Evolutionary conservation across 2,888 invertebrate species (phyloP).

Genomic region (Conchocele bisecta): DNA sequence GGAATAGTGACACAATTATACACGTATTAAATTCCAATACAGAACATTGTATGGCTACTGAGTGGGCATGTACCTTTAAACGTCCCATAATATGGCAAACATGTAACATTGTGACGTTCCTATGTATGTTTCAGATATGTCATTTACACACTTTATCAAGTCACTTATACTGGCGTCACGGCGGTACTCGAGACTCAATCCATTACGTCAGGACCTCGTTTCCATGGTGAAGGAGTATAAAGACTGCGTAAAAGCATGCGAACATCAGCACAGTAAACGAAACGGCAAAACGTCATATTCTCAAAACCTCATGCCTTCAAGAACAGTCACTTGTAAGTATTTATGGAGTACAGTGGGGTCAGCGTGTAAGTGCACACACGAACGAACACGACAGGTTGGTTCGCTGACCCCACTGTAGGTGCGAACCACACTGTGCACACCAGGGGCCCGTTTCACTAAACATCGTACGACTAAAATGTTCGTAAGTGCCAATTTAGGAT

Average conservation of each 20-base stretch:
- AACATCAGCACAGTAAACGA: slow-evolving; percentile 75
- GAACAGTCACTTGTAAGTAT: slow-evolving; percentile 13
- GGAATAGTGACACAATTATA: too few species aligned
- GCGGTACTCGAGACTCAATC: slow-evolving; percentile 41
- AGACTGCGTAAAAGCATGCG: slow-evolving; percentile 75
- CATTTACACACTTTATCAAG: slow-evolving; percentile 71
- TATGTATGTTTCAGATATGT: slow-evolving; percentile 71
- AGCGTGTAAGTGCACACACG: neutral
- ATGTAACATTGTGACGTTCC: too few species aligned
- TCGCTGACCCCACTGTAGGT: too few species aligned
- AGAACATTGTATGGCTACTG: too few species aligned
- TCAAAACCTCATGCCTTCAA: neutral
- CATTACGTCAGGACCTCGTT: slow-evolving; percentile 61
- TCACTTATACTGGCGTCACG: slow-evolving; percentile 65
- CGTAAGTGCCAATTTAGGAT: too few species aligned
- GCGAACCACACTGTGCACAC: too few species aligned
- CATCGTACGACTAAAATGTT: too few species aligned
- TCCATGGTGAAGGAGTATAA: slow-evolving; percentile 66
- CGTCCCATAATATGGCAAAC: too few species aligned
- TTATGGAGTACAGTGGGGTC: neutral
- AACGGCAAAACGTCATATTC: slow-evolving; percentile 26
- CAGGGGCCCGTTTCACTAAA: too few species aligned
- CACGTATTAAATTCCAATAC: too few species aligned
- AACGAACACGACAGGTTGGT: too few species aligned
- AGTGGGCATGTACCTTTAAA: too few species aligned